phyloP scores from a whole-genome alignment of 2,888 invertebrate species.

The Pterostichus madidus region DNA sequence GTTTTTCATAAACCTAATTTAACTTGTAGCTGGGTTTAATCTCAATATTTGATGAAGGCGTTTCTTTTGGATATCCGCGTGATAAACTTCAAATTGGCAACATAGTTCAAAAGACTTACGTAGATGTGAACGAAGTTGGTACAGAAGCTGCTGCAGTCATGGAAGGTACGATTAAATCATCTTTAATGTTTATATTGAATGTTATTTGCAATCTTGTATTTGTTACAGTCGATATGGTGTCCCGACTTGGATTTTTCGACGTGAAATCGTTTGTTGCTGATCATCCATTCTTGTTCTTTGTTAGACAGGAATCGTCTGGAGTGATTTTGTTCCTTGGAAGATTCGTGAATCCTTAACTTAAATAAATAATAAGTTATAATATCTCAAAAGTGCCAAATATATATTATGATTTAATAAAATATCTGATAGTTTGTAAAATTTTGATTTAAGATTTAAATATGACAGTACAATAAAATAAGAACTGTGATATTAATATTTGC shows the following conservation, averaged over 20 bases:
- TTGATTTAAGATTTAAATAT: no score
- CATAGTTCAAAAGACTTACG: slow-evolving; percentile 66
- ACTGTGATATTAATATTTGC: no score
- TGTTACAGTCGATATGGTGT: slow-evolving; percentile 45
- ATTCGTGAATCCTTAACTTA: neutral
- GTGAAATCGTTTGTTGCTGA: slow-evolving; percentile 18
- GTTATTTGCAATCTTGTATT: neutral
- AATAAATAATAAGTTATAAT: neutral
- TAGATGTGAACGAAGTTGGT: slow-evolving; percentile 67
- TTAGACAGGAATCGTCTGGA: slow-evolving; percentile 42
- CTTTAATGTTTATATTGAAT: neutral
- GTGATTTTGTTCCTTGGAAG: slow-evolving; percentile 46
- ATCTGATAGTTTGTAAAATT: neutral
- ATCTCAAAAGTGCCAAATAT: neutral
- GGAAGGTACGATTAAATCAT: slow-evolving; percentile 54
- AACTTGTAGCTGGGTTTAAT: slow-evolving; percentile 59
- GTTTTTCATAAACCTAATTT: slow-evolving; percentile 26
- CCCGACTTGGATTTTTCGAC: slow-evolving; percentile 18
- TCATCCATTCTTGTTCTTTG: slow-evolving; percentile 56
- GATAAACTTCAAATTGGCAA: slow-evolving; percentile 49
- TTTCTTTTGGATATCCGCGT: slow-evolving; percentile 11
- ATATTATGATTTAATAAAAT: neutral
- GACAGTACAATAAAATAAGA: no score
- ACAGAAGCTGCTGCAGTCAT: slow-evolving; percentile 68
- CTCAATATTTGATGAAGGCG: slow-evolving; percentile 48